Evolutionary conservation across 2,888 invertebrate genomes (phyloP), one percentile per base, ranked within the genome.

Genomic region (Sepioteuthis lessoniana): DNA sequence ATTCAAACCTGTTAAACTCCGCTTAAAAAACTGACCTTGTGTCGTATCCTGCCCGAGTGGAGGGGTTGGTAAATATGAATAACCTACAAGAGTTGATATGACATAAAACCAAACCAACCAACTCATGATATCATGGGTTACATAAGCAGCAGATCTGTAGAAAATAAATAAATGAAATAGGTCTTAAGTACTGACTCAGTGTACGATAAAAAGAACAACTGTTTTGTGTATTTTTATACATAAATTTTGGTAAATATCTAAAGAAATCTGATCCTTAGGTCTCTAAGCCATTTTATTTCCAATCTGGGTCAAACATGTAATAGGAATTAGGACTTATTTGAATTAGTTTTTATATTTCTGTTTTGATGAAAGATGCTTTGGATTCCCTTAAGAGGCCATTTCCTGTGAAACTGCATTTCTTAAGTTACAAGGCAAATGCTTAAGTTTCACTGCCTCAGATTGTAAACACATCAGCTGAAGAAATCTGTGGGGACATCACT

Each of bases 311-410:
- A 76, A 76, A 76, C 35, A 76, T 31, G 31, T 76, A 76, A 76
- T 13, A n/a, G 76, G n/a, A 76, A 76, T 76, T 76, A 76, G 76
- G 76, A 76, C 76, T 76, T 76, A n/a, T 76, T 76, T 76, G 76
- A 76, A 76, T 76, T 76, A 76, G 76, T 76, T 76, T 76, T 76
- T 76, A n/a, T n/a, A n/a, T 76, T 76, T 76, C 35, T n/a, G 76
- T 76, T 76, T 76, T 76, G 76, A 35, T 76, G n/a, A 76, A 76
- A 76, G 76, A 76, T n/a, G n/a, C n/a, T 76, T 76, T n/a, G 16
- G 76, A 76, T 76, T 76, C 76, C 16, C 76, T 76, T 35, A 76
- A 76, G 76, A 76, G 76, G n/a, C 76, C 35, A 76, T 76, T 76
- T 76, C 76, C 76, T 76, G n/a, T 76, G 76, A 76, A 76, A 76